phyloP scores from a whole-genome alignment of 2,797 vertebrate genomes.

The Danio aesculapii region DNA sequence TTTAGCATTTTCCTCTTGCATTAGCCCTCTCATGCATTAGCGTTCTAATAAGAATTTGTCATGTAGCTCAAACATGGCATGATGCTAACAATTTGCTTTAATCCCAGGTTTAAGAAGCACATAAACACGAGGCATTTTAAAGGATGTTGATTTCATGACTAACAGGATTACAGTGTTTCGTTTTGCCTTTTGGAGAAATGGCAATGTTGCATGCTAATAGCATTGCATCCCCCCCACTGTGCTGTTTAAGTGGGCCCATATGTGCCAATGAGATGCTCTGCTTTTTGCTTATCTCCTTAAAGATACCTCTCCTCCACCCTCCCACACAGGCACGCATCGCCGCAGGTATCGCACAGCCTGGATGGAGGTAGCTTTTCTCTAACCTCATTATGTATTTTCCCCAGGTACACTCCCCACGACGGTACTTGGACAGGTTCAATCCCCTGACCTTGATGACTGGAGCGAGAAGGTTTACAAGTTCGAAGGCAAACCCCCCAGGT shows the following conservation, averaged over 20 bases:
- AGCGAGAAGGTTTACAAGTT: conserved; percentile 86
- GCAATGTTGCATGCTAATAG: conserved; percentile 61
- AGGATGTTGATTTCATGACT: conserved; percentile 75
- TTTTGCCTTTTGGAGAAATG: conserved; percentile 67
- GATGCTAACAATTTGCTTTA: conserved; percentile 74
- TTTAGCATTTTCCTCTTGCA: conserved; percentile 66
- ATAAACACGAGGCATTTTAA: conserved; percentile 72
- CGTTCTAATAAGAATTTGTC: conserved; percentile 72
- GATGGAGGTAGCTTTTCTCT: conserved; percentile 54
- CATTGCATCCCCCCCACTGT: conserved; percentile 62
- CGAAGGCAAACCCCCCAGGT: conserved; percentile 87
- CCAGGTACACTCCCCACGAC: conserved; percentile 83
- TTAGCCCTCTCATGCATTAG: conserved; percentile 65
- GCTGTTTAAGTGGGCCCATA: conserved; percentile 67
- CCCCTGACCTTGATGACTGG: conserved; percentile 91
- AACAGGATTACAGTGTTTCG: conserved; percentile 74
- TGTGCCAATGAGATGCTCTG: conserved; percentile 61
- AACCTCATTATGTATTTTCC: conserved; percentile 61
- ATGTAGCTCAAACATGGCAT: conserved; percentile 67
- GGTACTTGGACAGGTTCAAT: conserved; percentile 82
- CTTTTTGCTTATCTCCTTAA: conserved; percentile 64
- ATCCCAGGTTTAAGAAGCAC: conserved; percentile 71
- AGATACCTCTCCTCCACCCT: conserved; percentile 55
- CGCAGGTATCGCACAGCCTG: conserved; percentile 45
- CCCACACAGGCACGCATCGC: conserved; percentile 33